phyloP scores from a whole-genome alignment of 2,113 vertebrate species.

The Gnathonemus echidnorhynchus region DNA sequence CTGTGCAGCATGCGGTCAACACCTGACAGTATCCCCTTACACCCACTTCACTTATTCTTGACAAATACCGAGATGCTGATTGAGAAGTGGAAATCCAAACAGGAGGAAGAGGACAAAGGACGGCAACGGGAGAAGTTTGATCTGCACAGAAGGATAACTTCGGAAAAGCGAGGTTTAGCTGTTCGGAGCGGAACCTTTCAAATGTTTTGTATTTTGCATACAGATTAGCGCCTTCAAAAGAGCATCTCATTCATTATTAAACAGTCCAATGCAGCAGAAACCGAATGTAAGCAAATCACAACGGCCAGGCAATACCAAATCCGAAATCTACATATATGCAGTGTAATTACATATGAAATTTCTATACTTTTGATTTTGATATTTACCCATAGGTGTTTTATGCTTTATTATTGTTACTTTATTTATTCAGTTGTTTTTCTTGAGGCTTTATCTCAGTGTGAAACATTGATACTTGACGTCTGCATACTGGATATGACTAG shows the following conservation, averaged over 20 bases:
- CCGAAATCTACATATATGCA: not conserved
- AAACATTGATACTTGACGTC: not conserved
- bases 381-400: not conserved
- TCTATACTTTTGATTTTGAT: not conserved
- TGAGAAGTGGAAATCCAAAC: not conserved
- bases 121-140: not conserved
- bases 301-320: not conserved
- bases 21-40: not conserved
- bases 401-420: not conserved
- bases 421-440: not conserved
- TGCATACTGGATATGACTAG: not conserved
- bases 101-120: not conserved
- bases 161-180: not conserved
- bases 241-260: conserved; percentile 1
- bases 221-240: not conserved
- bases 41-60: not conserved
- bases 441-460: not conserved
- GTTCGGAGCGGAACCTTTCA: not conserved
- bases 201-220: not conserved
- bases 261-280: not conserved
- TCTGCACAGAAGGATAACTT: not conserved
- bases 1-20: not conserved
- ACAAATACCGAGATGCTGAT: not conserved
- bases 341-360: not conserved
- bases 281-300: not conserved